Percentiles rank a stretch among this genome's conserved stretches.
Conservation (phyloP, 1,140 invertebrate genomes). For the Dreissena polymorpha region DNA sequence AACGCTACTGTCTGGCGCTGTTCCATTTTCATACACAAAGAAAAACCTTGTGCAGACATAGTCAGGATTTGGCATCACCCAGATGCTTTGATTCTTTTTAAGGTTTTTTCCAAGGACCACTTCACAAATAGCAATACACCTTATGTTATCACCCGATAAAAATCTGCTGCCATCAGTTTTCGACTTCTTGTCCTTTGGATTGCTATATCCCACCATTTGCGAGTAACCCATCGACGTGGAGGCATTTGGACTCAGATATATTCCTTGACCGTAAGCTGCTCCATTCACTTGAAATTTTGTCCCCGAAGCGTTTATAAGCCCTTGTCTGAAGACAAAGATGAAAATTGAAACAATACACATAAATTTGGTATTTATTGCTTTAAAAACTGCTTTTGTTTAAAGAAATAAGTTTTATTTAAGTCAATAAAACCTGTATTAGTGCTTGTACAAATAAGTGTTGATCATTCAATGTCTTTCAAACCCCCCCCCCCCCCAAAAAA, state of each 20-base stretch:
- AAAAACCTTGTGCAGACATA: conserved; percentile 76
- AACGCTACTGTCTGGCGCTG: conserved; percentile 51
- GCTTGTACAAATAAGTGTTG: no score
- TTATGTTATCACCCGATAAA: conserved; percentile 59
- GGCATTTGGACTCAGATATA: conserved; percentile 73
- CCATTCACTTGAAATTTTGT: conserved; percentile 74
- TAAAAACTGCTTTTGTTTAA: no score
- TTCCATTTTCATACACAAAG: conserved; percentile 71
- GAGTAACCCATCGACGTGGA: conserved; percentile 71
- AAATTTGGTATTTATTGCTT: no score
- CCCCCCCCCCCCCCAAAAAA: no score
- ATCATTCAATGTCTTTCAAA: no score
- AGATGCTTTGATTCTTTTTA: conserved; percentile 67
- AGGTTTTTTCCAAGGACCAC: conserved; percentile 66
- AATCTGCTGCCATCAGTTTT: conserved; percentile 30
- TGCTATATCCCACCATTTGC: conserved; percentile 62
- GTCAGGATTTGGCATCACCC: conserved; percentile 65
- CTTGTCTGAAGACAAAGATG: conserved; percentile 58
- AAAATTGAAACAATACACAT: no score
- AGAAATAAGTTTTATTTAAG: no score
- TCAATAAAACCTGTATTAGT: no score
- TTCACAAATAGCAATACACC: conserved; percentile 71
- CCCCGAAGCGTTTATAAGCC: conserved; percentile 74
- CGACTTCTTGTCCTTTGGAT: conserved; percentile 48
- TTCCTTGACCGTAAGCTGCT: conserved; percentile 74